These are phyloP conservation scores for Pteropus rufus DNA, from an alignment of 2,797 vertebrate species.

Conservation along the genomic window DNA sequence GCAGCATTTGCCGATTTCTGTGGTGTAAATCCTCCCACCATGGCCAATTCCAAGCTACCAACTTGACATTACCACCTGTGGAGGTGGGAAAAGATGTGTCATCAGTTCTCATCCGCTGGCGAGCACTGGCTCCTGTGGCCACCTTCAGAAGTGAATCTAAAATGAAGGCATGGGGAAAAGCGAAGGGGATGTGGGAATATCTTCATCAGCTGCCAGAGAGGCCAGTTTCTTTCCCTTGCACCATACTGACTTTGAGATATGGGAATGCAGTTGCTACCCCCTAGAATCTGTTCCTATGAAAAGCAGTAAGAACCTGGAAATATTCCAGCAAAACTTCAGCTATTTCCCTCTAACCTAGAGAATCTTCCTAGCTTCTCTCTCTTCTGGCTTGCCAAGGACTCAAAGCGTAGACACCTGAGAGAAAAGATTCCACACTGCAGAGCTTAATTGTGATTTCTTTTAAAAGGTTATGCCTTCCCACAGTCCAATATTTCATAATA, in stretches of 20 bases:
- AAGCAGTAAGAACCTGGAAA: not conserved
- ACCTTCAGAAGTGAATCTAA: not conserved
- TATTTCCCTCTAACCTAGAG: not conserved
- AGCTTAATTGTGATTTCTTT: slow-evolving; percentile 25
- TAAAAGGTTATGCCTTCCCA: slow-evolving; percentile 14
- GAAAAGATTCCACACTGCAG: not conserved
- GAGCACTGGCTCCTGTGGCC: not conserved
- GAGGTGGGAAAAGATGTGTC: not conserved
- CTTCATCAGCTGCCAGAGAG: not conserved
- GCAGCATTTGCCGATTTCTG: not conserved
- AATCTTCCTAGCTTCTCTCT: not conserved
- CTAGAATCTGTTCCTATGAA: not conserved
- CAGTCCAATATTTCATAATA: slow-evolving; percentile 37
- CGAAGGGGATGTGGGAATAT: not conserved
- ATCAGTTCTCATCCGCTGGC: not conserved
- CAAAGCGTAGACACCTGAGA: not conserved
- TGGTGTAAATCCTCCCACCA: slow-evolving; percentile 10
- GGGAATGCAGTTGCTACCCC: not conserved
- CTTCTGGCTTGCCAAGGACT: not conserved
- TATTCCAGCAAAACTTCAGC: not conserved
- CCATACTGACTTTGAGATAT: not conserved
- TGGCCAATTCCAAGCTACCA: not conserved
- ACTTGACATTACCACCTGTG: not conserved
- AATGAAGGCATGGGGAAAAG: not conserved
- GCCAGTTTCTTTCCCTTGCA: not conserved